Conservation (phyloP, 2,113 vertebrate genomes). For the Cettia cetti region DNA sequence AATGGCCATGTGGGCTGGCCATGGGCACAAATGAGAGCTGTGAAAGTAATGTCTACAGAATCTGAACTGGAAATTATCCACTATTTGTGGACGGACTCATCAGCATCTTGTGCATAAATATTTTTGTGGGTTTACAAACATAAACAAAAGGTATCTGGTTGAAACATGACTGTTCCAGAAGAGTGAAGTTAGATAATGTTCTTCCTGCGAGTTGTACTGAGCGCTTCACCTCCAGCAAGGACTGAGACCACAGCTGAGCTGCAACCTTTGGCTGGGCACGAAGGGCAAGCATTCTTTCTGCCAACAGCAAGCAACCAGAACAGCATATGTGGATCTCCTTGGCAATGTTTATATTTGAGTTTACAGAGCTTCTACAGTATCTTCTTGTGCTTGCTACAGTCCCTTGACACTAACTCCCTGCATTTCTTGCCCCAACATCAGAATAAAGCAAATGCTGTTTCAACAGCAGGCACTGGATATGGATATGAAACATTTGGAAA, state of each 20-base stretch:
- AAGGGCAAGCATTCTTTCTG: background rate
- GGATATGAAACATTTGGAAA: background rate
- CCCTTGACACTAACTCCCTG: background rate
- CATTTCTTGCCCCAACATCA: background rate
- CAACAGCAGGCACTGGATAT: background rate
- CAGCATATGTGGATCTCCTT: rapidly evolving
- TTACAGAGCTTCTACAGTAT: background rate
- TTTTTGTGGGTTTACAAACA: background rate
- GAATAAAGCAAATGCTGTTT: background rate
- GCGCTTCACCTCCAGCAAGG: background rate
- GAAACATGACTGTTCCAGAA: background rate
- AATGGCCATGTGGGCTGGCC: rapidly evolving
- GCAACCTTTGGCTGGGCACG: rapidly evolving
- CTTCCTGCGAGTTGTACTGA: background rate
- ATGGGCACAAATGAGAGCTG: background rate
- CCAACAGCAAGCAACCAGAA: background rate
- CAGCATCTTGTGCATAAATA: background rate
- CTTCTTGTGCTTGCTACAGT: background rate
- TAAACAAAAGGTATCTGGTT: background rate
- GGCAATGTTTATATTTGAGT: background rate
- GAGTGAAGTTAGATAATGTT: background rate
- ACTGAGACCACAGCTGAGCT: background rate
- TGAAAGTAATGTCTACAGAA: background rate
- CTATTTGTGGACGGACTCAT: background rate
- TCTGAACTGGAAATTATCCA: background rate